Evolutionary conservation across 2,113 vertebrate species (phyloP).

Genomic region (Azemiops feae): DNA sequence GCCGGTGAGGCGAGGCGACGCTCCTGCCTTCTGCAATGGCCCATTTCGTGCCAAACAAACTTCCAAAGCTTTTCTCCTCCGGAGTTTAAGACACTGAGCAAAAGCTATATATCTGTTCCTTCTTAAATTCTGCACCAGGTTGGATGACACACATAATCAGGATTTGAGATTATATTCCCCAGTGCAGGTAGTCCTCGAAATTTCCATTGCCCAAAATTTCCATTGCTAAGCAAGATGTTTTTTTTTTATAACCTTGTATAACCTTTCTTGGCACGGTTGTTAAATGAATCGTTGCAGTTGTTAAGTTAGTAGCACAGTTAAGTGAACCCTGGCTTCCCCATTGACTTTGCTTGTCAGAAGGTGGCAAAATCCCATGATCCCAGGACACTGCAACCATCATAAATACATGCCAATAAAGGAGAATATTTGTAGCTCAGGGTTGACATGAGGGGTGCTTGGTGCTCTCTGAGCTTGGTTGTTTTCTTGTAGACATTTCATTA

Average conservation of each 20-base stretch:
- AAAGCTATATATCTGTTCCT: not conserved
- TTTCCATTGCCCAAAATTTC: not conserved
- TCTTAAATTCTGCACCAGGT: not conserved
- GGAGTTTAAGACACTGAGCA: not conserved
- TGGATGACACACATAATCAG: not conserved
- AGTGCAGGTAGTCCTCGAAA: not conserved
- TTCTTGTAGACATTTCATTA: not conserved
- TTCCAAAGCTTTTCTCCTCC: not conserved
- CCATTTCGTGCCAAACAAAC: not conserved
- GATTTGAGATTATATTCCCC: not conserved
- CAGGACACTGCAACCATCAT: not conserved
- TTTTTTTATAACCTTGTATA: too few species aligned
- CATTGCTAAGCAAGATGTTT: not conserved
- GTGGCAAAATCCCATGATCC: not conserved
- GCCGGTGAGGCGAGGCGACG: not conserved
- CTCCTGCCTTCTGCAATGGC: not conserved
- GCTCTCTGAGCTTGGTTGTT: not conserved
- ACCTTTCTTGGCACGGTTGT: not conserved
- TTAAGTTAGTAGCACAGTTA: not conserved
- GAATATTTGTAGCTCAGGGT: not conserved
- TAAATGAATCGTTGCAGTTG: not conserved
- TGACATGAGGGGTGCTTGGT: not conserved
- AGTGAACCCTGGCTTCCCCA: not conserved
- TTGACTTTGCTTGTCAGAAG: too few species aligned
- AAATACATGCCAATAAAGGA: not conserved